Percentiles rank a stretch among this genome's conserved stretches.
These are phyloP conservation scores for Myodes glareolus DNA, from an alignment of 2,113 vertebrate genomes.

Conservation along the genomic window DNA sequence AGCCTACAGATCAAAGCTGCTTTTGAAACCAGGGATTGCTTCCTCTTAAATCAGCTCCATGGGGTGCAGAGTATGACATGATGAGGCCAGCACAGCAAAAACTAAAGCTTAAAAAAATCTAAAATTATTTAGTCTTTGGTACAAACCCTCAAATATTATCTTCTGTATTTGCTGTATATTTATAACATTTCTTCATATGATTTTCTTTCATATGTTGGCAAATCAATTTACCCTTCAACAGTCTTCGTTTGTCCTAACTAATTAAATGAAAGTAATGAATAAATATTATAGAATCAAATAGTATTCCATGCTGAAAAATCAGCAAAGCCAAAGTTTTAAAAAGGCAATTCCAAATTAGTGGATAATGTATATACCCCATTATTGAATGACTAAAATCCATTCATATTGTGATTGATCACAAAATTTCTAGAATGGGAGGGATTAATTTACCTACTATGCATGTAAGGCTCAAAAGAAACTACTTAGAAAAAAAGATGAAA, in stretches of 20 bases:
- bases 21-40: conserved; percentile 55
- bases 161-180: conserved; percentile 37
- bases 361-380: neutral
- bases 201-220: conserved; percentile 50
- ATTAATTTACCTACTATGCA: neutral
- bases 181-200: neutral
- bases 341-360: neutral
- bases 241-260: conserved; percentile 41
- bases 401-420: conserved; percentile 21
- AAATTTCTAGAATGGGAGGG: neutral
- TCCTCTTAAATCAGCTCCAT: conserved; percentile 37
- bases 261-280: conserved; percentile 53
- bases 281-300: conserved; percentile 33
- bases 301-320: neutral
- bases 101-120: conserved; percentile 15
- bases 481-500: conserved; percentile 21
- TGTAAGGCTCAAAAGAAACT: neutral
- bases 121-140: conserved; percentile 57
- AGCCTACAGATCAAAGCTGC: conserved; percentile 59
- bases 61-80: conserved; percentile 10
- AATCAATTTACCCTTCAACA: conserved; percentile 53
- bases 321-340: neutral
- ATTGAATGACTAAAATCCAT: conserved; percentile 18
- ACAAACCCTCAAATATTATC: conserved; percentile 23
- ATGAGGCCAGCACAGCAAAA: conserved; percentile 20